Conservation (phyloP, 2,113 vertebrate genomes). For the Dicentrarchus labrax region DNA sequence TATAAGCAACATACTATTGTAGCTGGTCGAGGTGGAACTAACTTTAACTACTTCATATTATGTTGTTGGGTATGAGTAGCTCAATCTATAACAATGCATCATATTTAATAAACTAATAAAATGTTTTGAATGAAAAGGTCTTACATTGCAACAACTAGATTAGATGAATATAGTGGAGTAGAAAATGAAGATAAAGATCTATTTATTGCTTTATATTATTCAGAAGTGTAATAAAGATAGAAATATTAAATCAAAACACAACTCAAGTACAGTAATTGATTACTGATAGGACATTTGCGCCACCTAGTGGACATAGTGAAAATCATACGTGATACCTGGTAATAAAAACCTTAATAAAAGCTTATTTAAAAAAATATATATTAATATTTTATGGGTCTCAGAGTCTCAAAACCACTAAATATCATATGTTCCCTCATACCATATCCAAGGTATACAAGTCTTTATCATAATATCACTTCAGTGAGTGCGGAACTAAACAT, state of each 20-base stretch:
- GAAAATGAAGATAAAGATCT: not conserved
- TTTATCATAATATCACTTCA: not conserved
- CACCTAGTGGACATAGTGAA: constrained; percentile 38
- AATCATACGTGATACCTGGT: not conserved
- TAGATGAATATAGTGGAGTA: not conserved
- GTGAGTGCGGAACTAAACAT: constrained; percentile 24
- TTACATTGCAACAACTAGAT: not conserved
- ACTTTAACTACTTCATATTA: not conserved
- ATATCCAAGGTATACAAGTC: not conserved
- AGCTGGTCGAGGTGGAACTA: not conserved
- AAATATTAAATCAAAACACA: not conserved
- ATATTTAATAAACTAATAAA: not conserved
- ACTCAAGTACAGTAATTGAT: not conserved
- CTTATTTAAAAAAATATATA: not conserved
- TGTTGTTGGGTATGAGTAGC: no score
- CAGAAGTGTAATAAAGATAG: not conserved
- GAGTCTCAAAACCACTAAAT: not conserved
- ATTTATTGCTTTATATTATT: not conserved
- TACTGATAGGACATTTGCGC: not conserved
- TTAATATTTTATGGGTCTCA: not conserved
- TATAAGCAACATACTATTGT: not conserved
- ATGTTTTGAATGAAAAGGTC: not conserved
- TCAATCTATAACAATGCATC: not conserved
- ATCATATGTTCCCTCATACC: fast-evolving
- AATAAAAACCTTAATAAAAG: not conserved